These are phyloP conservation scores for Dromius quadrimaculatus DNA, from an alignment of 2,888 invertebrate genomes.

Conservation along the genomic window DNA sequence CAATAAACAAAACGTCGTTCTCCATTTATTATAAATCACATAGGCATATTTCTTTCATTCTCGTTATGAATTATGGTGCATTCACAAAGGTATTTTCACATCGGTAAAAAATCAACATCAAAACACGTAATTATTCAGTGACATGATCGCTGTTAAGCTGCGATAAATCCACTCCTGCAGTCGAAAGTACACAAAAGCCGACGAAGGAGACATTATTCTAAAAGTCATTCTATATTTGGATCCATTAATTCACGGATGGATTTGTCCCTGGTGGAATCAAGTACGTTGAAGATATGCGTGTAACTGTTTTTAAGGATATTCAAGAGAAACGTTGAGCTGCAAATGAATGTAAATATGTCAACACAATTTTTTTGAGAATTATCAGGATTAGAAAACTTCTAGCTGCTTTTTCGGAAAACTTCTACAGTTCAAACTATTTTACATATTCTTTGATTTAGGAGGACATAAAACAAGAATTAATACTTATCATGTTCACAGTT, in stretches of 20 bases:
- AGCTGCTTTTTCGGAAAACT: too few relatives aligned
- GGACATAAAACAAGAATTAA: too few relatives aligned
- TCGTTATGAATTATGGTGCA: constrained; percentile 15
- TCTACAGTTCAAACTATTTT: too few relatives aligned
- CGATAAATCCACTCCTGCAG: background rate
- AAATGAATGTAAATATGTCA: too few relatives aligned
- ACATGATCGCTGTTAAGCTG: constrained; percentile 24
- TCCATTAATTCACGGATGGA: constrained; percentile 5
- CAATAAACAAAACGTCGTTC: constrained; percentile 7
- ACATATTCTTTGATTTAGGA: too few relatives aligned
- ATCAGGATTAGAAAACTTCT: too few relatives aligned
- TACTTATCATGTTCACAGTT: too few relatives aligned
- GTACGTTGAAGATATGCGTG: background rate
- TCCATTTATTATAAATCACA: background rate
- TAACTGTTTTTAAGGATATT: too few relatives aligned
- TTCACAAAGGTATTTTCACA: constrained; percentile 4
- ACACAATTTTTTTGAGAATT: too few relatives aligned
- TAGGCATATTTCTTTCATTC: background rate
- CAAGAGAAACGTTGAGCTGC: too few relatives aligned
- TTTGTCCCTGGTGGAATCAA: constrained; percentile 26
- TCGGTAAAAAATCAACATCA: constrained; percentile 10
- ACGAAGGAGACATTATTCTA: constrained; percentile 1
- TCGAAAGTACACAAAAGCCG: background rate
- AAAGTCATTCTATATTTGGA: constrained; percentile 30
- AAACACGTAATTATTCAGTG: constrained; percentile 33